Base-by-base conservation (phyloP, 2,888 invertebrate genomes). In the Diachrysia chrysitis region DNA sequence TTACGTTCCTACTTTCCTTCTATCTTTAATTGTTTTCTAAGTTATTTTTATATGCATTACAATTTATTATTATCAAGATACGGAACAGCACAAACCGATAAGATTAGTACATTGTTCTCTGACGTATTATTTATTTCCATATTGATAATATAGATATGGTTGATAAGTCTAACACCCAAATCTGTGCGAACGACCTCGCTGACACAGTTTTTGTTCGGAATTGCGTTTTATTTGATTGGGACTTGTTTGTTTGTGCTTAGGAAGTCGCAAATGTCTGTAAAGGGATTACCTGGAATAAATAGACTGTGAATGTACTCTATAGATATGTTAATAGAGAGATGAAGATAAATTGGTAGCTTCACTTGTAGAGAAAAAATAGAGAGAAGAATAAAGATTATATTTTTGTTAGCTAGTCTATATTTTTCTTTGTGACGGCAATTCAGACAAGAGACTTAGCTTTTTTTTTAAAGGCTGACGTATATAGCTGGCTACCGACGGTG, bases 161-260 rank as follows among this genome's bases (percentile, higher is more conserved):
- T 53, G 67, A 60, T 63, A 68, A 67, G 25, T 21, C 19, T 56
- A 63, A 65, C 66, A 25, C 29, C 46, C 0, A 66, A 74, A 74
- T 77, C 74, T 72, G 69, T 70, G 70, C 35, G 78, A 76, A 63
- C 61, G 75, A 82, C 67, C 80, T 80, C 58, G 59, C 58, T 80
- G 80, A 82, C 80, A 82, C 78, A 82, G 16, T 76, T 77, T 59
- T n/a, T 32, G 29, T 55, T 55, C 56, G 42, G 16, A 66, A 68
- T 58, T 70, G 73, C 69, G 82, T 64, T 68, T 69, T 63, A 56
- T 66, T 78, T 66, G 51, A 46, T 67, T 67, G 23, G 35, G 59
- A 21, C 62, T 66, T 64, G 21, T 19, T 14, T 66, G 59, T 58
- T 55, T 16, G 51, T 58, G 17, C 10, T 21, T 19, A 51, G 48